phyloP scores from a whole-genome alignment of 2,888 invertebrate species.

The Geophilus truncorum region DNA sequence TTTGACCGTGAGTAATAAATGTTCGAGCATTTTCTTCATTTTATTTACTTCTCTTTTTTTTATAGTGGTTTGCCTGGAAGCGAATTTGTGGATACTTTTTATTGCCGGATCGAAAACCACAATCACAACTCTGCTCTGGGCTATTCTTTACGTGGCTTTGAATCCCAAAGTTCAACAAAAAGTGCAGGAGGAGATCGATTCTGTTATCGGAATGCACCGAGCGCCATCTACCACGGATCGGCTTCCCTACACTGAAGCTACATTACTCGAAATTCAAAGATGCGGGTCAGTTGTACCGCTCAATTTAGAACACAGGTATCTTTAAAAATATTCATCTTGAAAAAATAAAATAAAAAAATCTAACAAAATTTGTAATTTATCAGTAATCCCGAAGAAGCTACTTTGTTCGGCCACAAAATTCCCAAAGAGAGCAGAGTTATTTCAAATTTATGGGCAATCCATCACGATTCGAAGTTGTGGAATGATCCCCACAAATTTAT shows the following conservation, averaged over 20 bases:
- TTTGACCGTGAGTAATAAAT: background rate
- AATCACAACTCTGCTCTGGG: slow-evolving; percentile 31
- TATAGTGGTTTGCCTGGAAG: background rate
- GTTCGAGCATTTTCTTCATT: too few species aligned
- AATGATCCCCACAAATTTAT: slow-evolving; percentile 34
- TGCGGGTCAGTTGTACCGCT: slow-evolving; percentile 23
- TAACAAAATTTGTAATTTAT: background rate
- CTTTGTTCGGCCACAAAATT: slow-evolving; percentile 30
- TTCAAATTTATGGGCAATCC: slow-evolving; percentile 30
- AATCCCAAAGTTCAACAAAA: slow-evolving; percentile 32
- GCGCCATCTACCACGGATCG: slow-evolving; percentile 12
- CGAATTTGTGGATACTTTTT: background rate
- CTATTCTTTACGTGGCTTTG: slow-evolving; percentile 19
- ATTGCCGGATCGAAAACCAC: slow-evolving; percentile 34
- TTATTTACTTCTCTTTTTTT: too few species aligned
- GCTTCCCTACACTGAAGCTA: slow-evolving; percentile 34
- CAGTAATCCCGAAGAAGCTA: slow-evolving; percentile 17
- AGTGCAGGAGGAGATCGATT: slow-evolving; percentile 34
- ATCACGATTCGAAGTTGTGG: slow-evolving; percentile 30
- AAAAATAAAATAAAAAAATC: background rate
- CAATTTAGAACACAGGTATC: slow-evolving; percentile 31
- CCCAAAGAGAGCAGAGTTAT: slow-evolving; percentile 32
- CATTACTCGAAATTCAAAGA: slow-evolving; percentile 32
- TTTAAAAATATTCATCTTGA: background rate
- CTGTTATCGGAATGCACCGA: slow-evolving; percentile 25